Percentiles rank a stretch among this genome's conserved stretches.
Evolutionary conservation across 2,113 vertebrate species (phyloP).

Genomic region (Ailuropoda melanoleuca): DNA sequence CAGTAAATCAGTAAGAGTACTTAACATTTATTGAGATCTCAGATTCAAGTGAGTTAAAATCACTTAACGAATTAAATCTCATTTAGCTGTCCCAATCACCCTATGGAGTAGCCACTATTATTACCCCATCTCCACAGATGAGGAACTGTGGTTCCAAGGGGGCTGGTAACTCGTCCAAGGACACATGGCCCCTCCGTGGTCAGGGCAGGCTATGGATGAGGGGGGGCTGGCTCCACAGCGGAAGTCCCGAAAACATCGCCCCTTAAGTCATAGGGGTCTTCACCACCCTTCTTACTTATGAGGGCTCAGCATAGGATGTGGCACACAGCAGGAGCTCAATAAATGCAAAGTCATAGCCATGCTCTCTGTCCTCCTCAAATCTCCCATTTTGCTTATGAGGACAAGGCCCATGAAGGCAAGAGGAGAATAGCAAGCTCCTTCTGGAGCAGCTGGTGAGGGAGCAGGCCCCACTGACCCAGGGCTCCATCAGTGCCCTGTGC

Average conservation of each 20-base stretch:
- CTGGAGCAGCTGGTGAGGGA: neutral
- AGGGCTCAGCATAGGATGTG: neutral
- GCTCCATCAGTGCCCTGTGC: neutral
- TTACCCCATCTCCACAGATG: neutral
- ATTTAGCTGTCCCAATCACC: neutral
- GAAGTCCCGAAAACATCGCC: neutral
- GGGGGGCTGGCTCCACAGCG: neutral
- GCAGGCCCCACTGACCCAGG: neutral
- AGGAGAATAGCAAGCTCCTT: neutral
- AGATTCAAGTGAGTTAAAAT: conserved; percentile 26
- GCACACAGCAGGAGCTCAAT: neutral
- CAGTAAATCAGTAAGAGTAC: conserved; percentile 18
- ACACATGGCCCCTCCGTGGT: neutral
- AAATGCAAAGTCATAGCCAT: neutral
- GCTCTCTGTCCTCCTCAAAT: neutral
- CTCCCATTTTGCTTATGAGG: neutral
- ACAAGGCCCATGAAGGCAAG: neutral
- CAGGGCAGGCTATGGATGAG: neutral
- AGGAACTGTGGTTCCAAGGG: neutral
- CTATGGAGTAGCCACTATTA: neutral
- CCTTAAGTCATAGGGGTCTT: neutral
- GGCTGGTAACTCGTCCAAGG: neutral
- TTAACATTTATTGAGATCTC: neutral
- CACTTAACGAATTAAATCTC: neutral
- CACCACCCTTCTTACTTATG: neutral